Evolutionary conservation across 2,113 vertebrate species (phyloP).

Genomic region (Ranitomeya variabilis): DNA sequence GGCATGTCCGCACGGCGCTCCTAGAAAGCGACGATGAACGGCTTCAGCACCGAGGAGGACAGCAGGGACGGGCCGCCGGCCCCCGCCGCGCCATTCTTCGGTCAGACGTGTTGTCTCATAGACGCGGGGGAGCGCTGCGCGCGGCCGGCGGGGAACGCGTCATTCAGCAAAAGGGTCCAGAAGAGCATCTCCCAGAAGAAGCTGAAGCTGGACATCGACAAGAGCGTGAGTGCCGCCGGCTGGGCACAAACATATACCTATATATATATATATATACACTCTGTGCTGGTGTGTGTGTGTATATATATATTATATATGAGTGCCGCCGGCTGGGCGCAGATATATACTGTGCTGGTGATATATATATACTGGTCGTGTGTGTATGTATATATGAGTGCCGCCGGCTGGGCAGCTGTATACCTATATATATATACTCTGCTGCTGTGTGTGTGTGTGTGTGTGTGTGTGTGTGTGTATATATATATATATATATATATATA

Average conservation of each 20-base stretch:
- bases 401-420: too few relatives aligned
- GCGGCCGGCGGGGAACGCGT: slow-evolving; percentile 94
- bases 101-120: slow-evolving; percentile 96
- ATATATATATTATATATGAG: too few relatives aligned
- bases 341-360: too few relatives aligned
- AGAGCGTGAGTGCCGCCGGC: slow-evolving; percentile 80
- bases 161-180: slow-evolving; percentile 93
- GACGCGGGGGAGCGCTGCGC: slow-evolving; percentile 94
- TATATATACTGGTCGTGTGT: too few relatives aligned
- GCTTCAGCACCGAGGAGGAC: slow-evolving; percentile 96
- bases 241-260: background rate
- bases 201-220: slow-evolving; percentile 94
- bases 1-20: background rate
- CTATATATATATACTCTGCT: too few relatives aligned
- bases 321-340: too few relatives aligned
- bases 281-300: too few relatives aligned
- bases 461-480: too few relatives aligned
- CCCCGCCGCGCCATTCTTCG: slow-evolving; percentile 83
- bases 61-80: slow-evolving; percentile 88
- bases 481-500: too few relatives aligned
- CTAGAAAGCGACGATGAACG: slow-evolving; percentile 80
- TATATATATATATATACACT: too few relatives aligned
- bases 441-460: too few relatives aligned
- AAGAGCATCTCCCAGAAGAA: slow-evolving; percentile 94
- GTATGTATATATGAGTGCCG: too few relatives aligned